Percentiles rank a stretch among this genome's conserved stretches.
These are phyloP conservation scores for Lucinisca nassula DNA, from an alignment of 2,888 invertebrate species.

Conservation along the genomic window DNA sequence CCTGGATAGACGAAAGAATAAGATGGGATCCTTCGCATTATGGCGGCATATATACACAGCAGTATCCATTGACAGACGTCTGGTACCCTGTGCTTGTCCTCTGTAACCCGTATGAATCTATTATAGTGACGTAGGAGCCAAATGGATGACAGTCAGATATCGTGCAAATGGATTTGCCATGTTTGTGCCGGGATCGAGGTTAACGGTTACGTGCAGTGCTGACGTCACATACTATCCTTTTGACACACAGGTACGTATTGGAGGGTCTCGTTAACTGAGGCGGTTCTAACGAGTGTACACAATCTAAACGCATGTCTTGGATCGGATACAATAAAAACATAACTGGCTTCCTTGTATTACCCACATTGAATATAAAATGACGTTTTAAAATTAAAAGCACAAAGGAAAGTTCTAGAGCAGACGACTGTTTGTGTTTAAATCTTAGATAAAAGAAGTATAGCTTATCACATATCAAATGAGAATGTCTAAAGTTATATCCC, in stretches of 20 bases:
- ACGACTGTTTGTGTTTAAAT: too few relatives aligned
- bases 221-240: constrained; percentile 53
- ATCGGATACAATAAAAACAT: too few relatives aligned
- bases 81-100: constrained; percentile 40
- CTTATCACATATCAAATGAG: too few relatives aligned
- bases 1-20: constrained; percentile 32
- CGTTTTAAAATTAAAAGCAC: too few relatives aligned
- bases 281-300: too few relatives aligned
- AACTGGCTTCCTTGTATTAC: too few relatives aligned
- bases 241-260: constrained; percentile 38
- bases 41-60: not conserved
- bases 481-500: too few relatives aligned
- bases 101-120: constrained; percentile 33
- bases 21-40: not conserved
- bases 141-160: constrained; percentile 22
- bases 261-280: too few relatives aligned
- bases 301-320: too few relatives aligned
- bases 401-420: too few relatives aligned
- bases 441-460: too few relatives aligned
- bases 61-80: not conserved
- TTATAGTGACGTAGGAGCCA: constrained; percentile 29
- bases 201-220: constrained; percentile 33
- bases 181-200: constrained; percentile 22
- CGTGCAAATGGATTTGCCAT: constrained; percentile 26
- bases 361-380: too few relatives aligned